Conservation (phyloP, 2,113 vertebrate genomes). For the Nansenia antarctica region DNA sequence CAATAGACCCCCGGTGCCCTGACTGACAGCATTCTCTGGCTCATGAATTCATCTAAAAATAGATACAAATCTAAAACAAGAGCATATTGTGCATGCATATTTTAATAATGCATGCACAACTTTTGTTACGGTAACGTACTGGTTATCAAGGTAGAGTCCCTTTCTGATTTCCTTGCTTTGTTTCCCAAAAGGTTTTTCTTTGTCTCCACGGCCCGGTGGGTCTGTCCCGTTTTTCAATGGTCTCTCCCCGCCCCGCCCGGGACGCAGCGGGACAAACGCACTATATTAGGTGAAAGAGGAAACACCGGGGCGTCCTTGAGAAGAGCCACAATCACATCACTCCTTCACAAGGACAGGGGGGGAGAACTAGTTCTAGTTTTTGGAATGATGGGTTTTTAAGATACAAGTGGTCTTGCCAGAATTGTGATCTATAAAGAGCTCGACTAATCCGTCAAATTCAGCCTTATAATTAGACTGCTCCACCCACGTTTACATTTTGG, state of each 20-base stretch:
- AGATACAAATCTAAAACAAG: no score
- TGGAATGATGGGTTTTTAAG: no score
- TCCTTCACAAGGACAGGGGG: no score
- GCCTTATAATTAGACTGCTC: no score
- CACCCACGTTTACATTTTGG: no score
- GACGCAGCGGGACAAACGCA: not conserved
- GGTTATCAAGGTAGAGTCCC: not conserved
- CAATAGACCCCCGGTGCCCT: not conserved
- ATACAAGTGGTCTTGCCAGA: no score
- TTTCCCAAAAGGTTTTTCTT: constrained; percentile 6
- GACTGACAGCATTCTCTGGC: no score
- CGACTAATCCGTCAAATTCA: no score
- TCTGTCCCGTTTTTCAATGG: not conserved
- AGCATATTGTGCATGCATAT: not conserved
- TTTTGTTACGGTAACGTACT: not conserved
- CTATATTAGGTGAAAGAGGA: not conserved
- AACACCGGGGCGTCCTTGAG: not conserved
- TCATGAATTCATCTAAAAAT: no score
- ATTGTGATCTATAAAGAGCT: no score
- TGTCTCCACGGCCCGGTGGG: not conserved
- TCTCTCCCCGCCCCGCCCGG: constrained; percentile 6
- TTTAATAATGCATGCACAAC: not conserved
- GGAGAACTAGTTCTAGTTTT: no score
- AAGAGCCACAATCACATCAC: no score
- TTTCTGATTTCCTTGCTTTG: constrained; percentile 1